Conservation (phyloP, 1,140 invertebrate genomes). For the Branchinecta lynchi region DNA sequence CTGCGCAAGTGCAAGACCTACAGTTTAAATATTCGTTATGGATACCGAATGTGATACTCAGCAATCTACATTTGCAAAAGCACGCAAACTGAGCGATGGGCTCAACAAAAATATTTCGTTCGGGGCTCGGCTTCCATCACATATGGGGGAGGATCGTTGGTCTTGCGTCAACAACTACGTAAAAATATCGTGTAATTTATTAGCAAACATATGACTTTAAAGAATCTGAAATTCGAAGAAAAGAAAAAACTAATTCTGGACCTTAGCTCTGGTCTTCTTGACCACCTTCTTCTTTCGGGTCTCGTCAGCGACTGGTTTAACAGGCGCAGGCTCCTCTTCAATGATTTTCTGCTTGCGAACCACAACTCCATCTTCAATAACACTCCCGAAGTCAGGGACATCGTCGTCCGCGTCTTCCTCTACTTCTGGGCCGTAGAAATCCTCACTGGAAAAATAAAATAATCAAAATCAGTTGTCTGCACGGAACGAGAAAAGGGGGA, state of each 20-base stretch:
- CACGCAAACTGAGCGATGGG: no score
- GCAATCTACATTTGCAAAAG: no score
- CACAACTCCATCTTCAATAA: neutral
- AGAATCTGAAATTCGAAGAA: neutral
- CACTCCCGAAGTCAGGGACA: neutral
- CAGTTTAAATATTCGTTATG: no score
- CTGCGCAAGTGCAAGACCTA: no score
- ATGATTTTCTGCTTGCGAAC: neutral
- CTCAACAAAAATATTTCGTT: no score
- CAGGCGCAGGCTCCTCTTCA: neutral
- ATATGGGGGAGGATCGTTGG: no score
- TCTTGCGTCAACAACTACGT: no score
- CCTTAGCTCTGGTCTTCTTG: neutral
- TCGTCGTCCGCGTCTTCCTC: conserved; percentile 14
- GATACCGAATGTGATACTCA: no score
- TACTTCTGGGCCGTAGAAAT: conserved; percentile 17
- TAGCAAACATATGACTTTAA: neutral
- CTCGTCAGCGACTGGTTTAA: neutral
- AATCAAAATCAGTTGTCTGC: neutral
- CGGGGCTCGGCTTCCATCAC: no score
- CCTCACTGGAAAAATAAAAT: conserved; percentile 17
- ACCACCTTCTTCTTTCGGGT: neutral
- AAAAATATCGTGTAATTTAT: no score
- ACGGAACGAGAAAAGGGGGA: neutral
- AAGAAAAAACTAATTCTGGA: neutral